These are phyloP conservation scores for Alethe castanea DNA, from an alignment of 2,113 vertebrate species.

Conservation along the genomic window DNA sequence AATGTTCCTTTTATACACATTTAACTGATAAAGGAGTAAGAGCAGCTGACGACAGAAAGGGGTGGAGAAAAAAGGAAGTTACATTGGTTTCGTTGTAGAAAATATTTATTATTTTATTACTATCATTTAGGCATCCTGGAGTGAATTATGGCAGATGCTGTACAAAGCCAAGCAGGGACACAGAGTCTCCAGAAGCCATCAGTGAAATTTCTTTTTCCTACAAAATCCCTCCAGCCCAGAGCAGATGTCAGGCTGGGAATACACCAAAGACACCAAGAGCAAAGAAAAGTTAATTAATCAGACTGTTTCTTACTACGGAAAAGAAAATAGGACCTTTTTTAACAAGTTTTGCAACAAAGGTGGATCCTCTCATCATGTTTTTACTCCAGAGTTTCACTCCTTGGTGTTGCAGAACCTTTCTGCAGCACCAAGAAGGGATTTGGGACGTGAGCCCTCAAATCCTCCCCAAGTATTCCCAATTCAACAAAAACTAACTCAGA, in stretches of 20 bases:
- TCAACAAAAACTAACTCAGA: neutral
- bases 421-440: neutral
- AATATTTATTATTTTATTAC: neutral
- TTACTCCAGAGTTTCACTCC: neutral
- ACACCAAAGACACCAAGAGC: neutral
- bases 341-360: accelerated
- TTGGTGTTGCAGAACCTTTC: neutral
- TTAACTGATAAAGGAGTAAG: neutral
- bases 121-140: neutral
- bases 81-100: neutral
- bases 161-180: neutral
- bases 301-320: neutral
- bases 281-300: neutral
- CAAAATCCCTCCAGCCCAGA: neutral
- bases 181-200: neutral
- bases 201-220: neutral
- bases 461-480: neutral
- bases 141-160: neutral
- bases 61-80: neutral
- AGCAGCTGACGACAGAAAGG: neutral
- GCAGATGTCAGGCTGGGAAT: neutral
- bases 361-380: accelerated
- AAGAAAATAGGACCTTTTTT: neutral
- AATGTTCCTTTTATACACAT: neutral
- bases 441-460: neutral